Evolutionary conservation across 2,888 invertebrate species (phyloP).

Genomic region (Drosophila ochracea): DNA sequence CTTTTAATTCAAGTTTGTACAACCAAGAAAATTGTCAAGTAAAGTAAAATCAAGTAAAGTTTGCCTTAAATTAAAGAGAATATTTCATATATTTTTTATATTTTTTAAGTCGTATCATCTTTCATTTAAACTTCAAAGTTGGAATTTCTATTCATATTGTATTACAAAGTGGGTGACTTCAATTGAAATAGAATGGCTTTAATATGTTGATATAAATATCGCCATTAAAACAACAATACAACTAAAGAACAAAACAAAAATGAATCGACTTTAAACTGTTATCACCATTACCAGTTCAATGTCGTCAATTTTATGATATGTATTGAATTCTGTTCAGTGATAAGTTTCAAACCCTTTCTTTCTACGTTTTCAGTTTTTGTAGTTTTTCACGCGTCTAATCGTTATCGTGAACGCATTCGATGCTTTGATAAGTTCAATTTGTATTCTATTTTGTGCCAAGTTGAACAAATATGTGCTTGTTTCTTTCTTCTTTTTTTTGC

Average conservation of each 20-base stretch:
- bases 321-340: constrained; percentile 34
- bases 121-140: background rate
- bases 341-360: constrained; percentile 17
- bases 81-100: background rate
- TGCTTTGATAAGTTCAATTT: constrained; percentile 76
- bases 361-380: background rate
- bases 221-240: background rate
- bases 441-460: constrained; percentile 73
- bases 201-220: background rate
- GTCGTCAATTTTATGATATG: constrained; percentile 31
- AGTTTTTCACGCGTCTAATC: constrained; percentile 51
- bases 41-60: background rate
- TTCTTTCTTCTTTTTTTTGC: constrained; percentile 35
- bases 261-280: constrained; percentile 52
- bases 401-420: constrained; percentile 68
- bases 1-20: background rate
- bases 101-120: too few species aligned
- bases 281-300: constrained; percentile 34
- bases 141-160: background rate
- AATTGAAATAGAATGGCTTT: background rate
- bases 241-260: constrained; percentile 8
- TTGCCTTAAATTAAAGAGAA: background rate
- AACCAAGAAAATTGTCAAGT: background rate
- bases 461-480: constrained; percentile 59
- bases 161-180: background rate